Conservation (phyloP, 2,797 vertebrate genomes). For the Takifugu rubripes region DNA sequence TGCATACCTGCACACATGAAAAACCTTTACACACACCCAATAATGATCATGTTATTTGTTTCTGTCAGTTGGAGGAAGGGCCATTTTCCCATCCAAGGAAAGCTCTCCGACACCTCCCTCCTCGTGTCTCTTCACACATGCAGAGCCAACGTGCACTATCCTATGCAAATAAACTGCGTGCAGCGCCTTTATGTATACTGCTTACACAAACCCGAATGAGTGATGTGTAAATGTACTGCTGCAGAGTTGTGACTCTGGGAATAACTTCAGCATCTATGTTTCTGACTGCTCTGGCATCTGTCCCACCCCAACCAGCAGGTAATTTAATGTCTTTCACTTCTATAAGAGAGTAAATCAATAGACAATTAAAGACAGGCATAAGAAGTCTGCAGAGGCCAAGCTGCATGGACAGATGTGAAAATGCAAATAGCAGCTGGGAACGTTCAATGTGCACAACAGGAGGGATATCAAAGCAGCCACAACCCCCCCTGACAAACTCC, state of each 20-base stretch:
- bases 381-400: conserved; percentile 40
- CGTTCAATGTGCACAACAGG: too few species aligned
- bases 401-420: conserved; percentile 61
- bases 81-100: conserved; percentile 44
- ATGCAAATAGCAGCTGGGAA: conserved; percentile 59
- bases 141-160: conserved; percentile 14
- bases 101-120: conserved; percentile 12
- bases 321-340: conserved; percentile 65
- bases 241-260: conserved; percentile 31
- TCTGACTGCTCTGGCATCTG: conserved; percentile 12
- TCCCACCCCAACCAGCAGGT: conserved; percentile 37
- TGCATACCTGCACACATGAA: not conserved
- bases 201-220: conserved; percentile 64
- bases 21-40: not conserved
- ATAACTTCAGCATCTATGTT: conserved; percentile 20
- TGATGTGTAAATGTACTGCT: conserved; percentile 56
- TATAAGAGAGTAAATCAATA: conserved; percentile 73
- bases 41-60: too few species aligned
- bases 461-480: too few species aligned
- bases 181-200: conserved; percentile 25
- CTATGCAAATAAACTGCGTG: conserved; percentile 60
- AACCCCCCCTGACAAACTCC: too few species aligned
- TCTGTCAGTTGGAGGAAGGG: conserved; percentile 12
- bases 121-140: conserved; percentile 3
- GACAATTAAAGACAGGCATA: conserved; percentile 68